These are phyloP conservation scores for Synergus laeviventris DNA, from an alignment of 2,888 invertebrate species.

Conservation along the genomic window DNA sequence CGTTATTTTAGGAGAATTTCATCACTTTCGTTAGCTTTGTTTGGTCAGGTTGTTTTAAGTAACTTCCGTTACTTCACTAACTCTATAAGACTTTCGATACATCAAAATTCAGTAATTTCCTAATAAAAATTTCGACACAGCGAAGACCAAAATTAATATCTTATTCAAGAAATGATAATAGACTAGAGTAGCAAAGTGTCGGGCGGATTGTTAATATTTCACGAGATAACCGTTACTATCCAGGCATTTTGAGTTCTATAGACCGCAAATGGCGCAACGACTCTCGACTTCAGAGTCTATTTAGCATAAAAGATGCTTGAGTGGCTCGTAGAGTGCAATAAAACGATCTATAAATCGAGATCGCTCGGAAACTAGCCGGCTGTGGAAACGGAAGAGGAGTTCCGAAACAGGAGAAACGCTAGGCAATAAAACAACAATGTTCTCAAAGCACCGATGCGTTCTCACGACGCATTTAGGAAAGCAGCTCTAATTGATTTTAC, in stretches of 20 bases:
- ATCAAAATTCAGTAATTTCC: no score
- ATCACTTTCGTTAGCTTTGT: no score
- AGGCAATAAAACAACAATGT: not conserved
- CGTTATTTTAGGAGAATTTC: no score
- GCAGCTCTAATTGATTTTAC: constrained; percentile 70
- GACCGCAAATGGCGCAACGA: constrained; percentile 10
- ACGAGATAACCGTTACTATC: not conserved
- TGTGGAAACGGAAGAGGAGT: constrained; percentile 11
- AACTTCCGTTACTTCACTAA: no score
- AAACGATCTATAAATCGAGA: constrained; percentile 8
- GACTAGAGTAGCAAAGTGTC: no score
- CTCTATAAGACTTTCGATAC: no score
- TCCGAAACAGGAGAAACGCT: constrained; percentile 14
- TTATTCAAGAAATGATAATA: no score
- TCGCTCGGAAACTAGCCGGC: constrained; percentile 23
- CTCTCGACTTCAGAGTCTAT: constrained; percentile 38
- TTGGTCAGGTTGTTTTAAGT: no score
- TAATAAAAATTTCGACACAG: no score
- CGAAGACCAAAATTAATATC: no score
- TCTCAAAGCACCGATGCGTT: constrained; percentile 40
- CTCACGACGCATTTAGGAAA: constrained; percentile 54
- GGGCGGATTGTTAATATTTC: no score
- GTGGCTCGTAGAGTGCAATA: constrained; percentile 40
- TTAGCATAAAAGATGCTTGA: constrained; percentile 50
- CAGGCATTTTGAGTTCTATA: not conserved